Base-by-base conservation (phyloP, 2,113 vertebrate species). In the Ariopsis seemanni region DNA sequence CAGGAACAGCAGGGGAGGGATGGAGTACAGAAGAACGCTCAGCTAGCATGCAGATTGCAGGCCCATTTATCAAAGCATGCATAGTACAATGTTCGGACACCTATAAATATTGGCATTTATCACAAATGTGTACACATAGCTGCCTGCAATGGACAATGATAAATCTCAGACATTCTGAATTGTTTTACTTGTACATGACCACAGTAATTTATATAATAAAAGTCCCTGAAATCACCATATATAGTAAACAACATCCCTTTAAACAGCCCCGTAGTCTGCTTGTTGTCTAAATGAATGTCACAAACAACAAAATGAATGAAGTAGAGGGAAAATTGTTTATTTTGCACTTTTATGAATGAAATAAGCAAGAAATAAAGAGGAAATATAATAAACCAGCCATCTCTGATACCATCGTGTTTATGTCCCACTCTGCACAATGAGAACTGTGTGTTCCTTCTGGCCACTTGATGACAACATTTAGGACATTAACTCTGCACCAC, bases 1-100 rank as follows among this genome's bases (percentile, higher is more conserved):
- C 57, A 82, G 57, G 58, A 82, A 82, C 79, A 42, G 79, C 79
- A 82, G 79, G 79, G 22, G 57, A 62, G 27, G 34, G 10, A 62
- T 62, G 57, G 18, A 62, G 55, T 34, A 81, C 55, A 81, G 78
- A 81, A 58, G 57, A 62, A 82, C 57, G 6, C 57, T 62, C 57
- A 48, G 79, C 57, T 82, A 62, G 57, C 57, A 62, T 25, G 57
- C 10, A 42, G 11, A 62, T 34, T 17, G 7, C 53, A 80, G 55
- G 60, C 30, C 17, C 30, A 82, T 82, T 82, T 62, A 82, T 82
- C 57, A 82, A 82, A 57, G 79, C 0, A 2, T 25, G 57, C 62
- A 30, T 81, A 60, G 79, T 60, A 22, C 17, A 60, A 81, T 55
- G 42, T 42, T 62, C 30, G 15, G 22, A 62, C 1, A 1, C 17